Conservation (phyloP, 2,888 invertebrate species). For the Abrostola triplasia region DNA sequence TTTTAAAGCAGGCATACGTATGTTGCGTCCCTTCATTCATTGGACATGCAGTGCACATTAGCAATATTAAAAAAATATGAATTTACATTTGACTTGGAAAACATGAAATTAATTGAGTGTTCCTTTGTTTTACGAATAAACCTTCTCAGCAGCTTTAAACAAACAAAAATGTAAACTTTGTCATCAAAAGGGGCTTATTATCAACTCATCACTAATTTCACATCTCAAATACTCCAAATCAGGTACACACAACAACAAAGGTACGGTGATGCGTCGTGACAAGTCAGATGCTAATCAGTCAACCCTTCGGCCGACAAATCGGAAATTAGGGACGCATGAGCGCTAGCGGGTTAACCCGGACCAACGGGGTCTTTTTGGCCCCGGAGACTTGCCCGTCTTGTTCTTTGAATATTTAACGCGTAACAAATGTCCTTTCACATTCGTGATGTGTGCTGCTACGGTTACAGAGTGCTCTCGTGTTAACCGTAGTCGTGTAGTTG, state of each 20-base stretch:
- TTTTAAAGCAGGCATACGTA: too few relatives aligned
- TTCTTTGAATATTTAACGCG: slow-evolving; percentile 87
- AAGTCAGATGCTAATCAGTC: slow-evolving; percentile 87
- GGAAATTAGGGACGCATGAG: slow-evolving; percentile 87
- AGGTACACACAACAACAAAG: slow-evolving; percentile 72
- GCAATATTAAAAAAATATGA: too few relatives aligned
- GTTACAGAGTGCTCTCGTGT: slow-evolving; percentile 21
- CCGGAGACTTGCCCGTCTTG: slow-evolving; percentile 78
- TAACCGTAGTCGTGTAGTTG: slow-evolving; percentile 9
- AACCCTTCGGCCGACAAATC: slow-evolving; percentile 87
- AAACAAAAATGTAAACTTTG: too few relatives aligned
- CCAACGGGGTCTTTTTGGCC: slow-evolving; percentile 72
- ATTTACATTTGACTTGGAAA: too few relatives aligned
- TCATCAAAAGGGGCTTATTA: too few relatives aligned
- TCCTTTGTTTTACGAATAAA: too few relatives aligned
- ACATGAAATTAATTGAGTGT: too few relatives aligned
- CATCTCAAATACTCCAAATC: slow-evolving; percentile 64
- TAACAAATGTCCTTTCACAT: slow-evolving; percentile 75
- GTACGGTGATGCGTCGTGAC: slow-evolving; percentile 78
- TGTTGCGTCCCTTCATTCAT: too few relatives aligned
- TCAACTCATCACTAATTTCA: slow-evolving; percentile 61
- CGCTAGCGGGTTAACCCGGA: slow-evolving; percentile 82
- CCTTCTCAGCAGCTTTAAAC: too few relatives aligned
- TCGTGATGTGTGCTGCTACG: slow-evolving; percentile 45
- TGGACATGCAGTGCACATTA: too few relatives aligned